Percentiles rank a stretch among this genome's conserved stretches.
Evolutionary conservation across 1,140 invertebrate species (phyloP).

Genomic region (Meloidogyne floridensis): DNA sequence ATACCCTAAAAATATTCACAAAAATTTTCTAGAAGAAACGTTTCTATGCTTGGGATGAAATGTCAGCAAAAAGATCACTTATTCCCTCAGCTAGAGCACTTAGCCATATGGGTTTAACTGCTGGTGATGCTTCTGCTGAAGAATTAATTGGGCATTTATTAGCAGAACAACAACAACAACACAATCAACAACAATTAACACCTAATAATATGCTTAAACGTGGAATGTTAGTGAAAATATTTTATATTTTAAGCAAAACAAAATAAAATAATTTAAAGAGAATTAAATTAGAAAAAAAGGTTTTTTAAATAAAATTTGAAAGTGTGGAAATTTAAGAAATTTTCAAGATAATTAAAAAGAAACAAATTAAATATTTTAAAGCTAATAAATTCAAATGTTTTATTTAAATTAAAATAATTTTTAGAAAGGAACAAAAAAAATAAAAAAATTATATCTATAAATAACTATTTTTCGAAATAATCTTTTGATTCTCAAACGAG

Average conservation of each 20-base stretch:
- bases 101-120: background rate
- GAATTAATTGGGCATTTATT: background rate
- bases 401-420: too few relatives aligned
- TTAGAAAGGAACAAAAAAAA: too few relatives aligned
- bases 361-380: too few relatives aligned
- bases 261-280: background rate
- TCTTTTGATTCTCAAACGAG: too few relatives aligned
- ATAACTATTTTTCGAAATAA: too few relatives aligned
- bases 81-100: slow-evolving; percentile 15
- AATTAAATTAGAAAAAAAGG: background rate
- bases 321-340: too few relatives aligned
- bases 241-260: background rate
- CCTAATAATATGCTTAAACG: background rate
- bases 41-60: slow-evolving; percentile 33
- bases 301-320: too few relatives aligned
- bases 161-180: background rate
- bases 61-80: slow-evolving; percentile 26
- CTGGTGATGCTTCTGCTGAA: background rate
- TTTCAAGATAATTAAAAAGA: too few relatives aligned
- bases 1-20: too few relatives aligned
- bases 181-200: background rate
- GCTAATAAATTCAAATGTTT: too few relatives aligned
- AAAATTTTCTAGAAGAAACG: slow-evolving; percentile 12
- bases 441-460: too few relatives aligned
- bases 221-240: background rate